These are phyloP conservation scores for Drosophila cracens DNA, from an alignment of 2,888 invertebrate genomes.

Conservation along the genomic window DNA sequence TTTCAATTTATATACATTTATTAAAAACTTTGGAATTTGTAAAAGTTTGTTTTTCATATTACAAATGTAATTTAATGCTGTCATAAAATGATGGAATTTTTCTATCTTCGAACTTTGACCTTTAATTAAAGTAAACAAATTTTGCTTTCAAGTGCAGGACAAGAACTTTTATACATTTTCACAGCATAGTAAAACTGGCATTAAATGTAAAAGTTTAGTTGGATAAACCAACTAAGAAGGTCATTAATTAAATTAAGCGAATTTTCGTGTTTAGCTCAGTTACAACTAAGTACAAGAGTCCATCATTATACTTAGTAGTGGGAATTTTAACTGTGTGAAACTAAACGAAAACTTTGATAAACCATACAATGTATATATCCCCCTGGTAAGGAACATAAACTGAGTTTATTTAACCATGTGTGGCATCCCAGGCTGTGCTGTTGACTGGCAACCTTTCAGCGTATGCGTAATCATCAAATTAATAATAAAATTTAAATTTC, in stretches of 20 bases:
- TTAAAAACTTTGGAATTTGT: conserved; percentile 4
- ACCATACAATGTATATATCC: not conserved
- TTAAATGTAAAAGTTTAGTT: conserved; percentile 8
- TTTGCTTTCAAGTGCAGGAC: not conserved
- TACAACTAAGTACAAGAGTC: conserved; percentile 9
- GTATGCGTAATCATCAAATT: not conserved
- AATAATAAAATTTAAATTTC: conserved; percentile 38
- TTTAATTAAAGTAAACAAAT: conserved; percentile 7
- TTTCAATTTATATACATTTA: conserved; percentile 8
- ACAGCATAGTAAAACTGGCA: not conserved
- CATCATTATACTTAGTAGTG: not conserved
- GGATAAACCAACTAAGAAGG: not conserved
- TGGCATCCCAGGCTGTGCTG: not conserved
- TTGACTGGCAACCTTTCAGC: not conserved
- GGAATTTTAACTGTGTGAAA: no score
- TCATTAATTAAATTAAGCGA: not conserved
- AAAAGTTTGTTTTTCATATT: conserved; percentile 12
- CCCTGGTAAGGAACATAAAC: not conserved
- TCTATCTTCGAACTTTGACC: conserved; percentile 7
- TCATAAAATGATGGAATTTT: not conserved
- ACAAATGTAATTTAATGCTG: not conserved
- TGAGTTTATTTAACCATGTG: not conserved
- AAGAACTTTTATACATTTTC: not conserved
- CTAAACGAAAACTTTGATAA: not conserved
- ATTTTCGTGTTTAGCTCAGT: not conserved